Percentiles rank a stretch among this genome's conserved stretches.
phyloP scores from a whole-genome alignment of 1,140 invertebrate genomes.

The Acromyrmex charruanus region DNA sequence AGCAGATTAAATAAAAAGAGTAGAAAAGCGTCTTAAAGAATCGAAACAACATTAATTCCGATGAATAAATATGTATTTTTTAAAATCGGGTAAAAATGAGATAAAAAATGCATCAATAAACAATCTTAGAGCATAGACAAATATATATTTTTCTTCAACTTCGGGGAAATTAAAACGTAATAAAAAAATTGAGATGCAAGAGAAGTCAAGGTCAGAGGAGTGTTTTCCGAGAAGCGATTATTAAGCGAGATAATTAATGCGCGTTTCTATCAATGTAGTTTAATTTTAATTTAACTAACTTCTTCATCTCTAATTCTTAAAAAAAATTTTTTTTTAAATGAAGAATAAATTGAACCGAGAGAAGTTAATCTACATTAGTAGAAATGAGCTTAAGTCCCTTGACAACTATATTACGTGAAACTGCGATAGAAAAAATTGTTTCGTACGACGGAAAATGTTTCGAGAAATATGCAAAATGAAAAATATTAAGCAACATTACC shows the following conservation, averaged over 20 bases:
- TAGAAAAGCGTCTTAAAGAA: background rate
- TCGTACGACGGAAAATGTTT: background rate
- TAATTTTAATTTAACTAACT: no score
- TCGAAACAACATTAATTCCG: background rate
- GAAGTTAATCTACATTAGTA: no score
- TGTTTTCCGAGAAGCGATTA: constrained; percentile 13
- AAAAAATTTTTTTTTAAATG: no score
- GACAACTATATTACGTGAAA: no score
- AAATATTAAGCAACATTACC: constrained; percentile 33
- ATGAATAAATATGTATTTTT: background rate
- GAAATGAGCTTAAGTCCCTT: no score
- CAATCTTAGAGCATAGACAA: no score
- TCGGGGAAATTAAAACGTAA: background rate
- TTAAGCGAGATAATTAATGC: background rate
- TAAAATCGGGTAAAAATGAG: background rate
- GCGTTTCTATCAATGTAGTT: background rate
- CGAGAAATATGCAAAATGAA: no score
- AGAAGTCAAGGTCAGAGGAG: background rate
- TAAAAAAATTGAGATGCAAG: background rate
- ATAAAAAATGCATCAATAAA: background rate
- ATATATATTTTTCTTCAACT: background rate
- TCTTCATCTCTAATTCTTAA: no score
- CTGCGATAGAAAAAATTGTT: background rate
- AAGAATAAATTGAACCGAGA: no score
- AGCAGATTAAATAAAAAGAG: background rate